A percentile compares a stretch with the other conserved stretches of the same genome.
Conservation (phyloP, 2,113 vertebrate genomes). For the Choloepus hoffmanni region DNA sequence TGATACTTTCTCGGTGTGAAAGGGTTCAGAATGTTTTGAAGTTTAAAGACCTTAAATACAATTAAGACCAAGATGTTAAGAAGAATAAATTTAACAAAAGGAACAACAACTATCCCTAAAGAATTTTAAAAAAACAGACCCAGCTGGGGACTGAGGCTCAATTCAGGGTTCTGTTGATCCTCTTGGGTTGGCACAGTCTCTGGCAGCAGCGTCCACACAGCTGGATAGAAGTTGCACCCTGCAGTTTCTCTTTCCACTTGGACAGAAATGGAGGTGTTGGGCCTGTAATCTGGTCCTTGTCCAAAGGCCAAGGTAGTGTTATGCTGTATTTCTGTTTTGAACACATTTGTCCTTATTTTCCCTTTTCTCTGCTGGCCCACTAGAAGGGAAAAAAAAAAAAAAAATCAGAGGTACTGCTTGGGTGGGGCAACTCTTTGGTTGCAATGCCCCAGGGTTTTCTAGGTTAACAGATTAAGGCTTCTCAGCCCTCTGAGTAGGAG, state of each 20-base stretch:
- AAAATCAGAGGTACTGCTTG: constrained; percentile 62
- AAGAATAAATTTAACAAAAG: constrained; percentile 11
- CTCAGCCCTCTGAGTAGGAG: neutral
- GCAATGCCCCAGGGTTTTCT: constrained; percentile 60
- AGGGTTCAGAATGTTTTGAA: neutral
- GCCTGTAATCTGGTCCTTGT: constrained; percentile 71
- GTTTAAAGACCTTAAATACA: neutral
- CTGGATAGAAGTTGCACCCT: constrained; percentile 74
- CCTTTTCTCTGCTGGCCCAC: constrained; percentile 66
- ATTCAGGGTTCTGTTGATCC: constrained; percentile 67
- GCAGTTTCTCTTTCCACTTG: constrained; percentile 77
- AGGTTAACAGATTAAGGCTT: constrained; percentile 72
- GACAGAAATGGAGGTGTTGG: constrained; percentile 75
- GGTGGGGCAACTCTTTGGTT: constrained; percentile 67
- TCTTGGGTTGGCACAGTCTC: constrained; percentile 62
- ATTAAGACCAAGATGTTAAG: constrained; percentile 3
- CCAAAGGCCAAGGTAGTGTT: constrained; percentile 65
- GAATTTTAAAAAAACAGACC: neutral
- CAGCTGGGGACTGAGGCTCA: constrained; percentile 58
- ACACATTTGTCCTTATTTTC: constrained; percentile 79
- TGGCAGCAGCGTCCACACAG: constrained; percentile 69
- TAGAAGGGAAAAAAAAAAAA: constrained; percentile 51
- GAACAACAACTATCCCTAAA: neutral
- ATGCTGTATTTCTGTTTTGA: constrained; percentile 72
- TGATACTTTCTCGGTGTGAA: neutral